Conservation (phyloP, 2,888 invertebrate species). For the Microctonus hyperodae region DNA sequence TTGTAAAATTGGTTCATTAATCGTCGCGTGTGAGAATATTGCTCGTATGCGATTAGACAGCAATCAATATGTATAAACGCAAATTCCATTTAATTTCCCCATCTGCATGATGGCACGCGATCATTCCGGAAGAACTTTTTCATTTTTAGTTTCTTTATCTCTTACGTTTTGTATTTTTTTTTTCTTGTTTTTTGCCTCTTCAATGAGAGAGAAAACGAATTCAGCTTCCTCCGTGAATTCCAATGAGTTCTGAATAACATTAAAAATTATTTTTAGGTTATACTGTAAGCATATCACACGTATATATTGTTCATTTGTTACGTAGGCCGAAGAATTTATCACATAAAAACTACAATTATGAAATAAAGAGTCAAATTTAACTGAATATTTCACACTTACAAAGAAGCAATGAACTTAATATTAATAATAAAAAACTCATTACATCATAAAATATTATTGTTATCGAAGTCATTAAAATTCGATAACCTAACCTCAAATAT, state of each 20-base stretch:
- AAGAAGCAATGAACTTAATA: no score
- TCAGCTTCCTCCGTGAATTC: not conserved
- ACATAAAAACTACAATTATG: not conserved
- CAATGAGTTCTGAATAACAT: not conserved
- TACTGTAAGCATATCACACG: not conserved
- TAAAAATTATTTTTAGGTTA: constrained; percentile 16
- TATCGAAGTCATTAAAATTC: no score
- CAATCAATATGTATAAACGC: constrained; percentile 22
- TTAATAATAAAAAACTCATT: no score
- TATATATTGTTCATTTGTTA: not conserved
- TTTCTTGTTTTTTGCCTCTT: not conserved
- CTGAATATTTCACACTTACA: not conserved
- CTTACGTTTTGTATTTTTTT: not conserved
- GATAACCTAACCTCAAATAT: no score
- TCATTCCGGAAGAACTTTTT: not conserved
- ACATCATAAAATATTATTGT: no score
- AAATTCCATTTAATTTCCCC: constrained; percentile 12
- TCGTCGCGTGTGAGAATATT: constrained; percentile 11
- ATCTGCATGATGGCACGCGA: not conserved
- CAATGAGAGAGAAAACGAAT: not conserved
- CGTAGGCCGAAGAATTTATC: constrained; percentile 7
- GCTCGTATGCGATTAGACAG: not conserved
- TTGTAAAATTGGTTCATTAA: not conserved
- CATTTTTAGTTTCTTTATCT: not conserved
- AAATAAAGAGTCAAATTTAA: not conserved